A percentile compares a stretch with the other conserved stretches of the same genome.
These are phyloP conservation scores for Polyodon spathula DNA, from an alignment of 2,113 vertebrate genomes.

Conservation along the genomic window DNA sequence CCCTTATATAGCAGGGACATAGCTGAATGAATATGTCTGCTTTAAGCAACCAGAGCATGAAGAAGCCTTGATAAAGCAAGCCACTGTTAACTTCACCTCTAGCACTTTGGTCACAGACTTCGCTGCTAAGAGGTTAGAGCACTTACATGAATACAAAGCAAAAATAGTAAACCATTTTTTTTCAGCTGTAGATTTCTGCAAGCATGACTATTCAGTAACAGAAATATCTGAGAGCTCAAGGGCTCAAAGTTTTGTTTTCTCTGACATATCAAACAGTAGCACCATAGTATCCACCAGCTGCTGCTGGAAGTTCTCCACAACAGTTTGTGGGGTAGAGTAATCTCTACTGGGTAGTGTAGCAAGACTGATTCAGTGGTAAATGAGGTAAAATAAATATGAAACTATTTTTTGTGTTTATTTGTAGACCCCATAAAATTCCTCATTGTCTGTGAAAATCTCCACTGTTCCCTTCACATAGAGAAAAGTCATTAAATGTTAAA, in stretches of 20 bases:
- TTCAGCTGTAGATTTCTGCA: no score
- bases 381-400: not conserved
- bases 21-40: not conserved
- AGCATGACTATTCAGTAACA: no score
- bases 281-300: not conserved
- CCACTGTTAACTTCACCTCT: no score
- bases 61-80: not conserved
- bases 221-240: no score
- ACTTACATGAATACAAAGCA: no score
- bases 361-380: not conserved
- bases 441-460: conserved; percentile 1
- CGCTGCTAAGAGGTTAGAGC: no score
- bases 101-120: no score
- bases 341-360: not conserved
- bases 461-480: conserved; percentile 7
- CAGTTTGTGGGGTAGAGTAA: not conserved
- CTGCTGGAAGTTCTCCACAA: not conserved
- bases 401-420: not conserved
- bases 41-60: not conserved
- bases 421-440: not conserved
- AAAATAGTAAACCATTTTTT: no score
- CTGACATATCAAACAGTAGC: not conserved
- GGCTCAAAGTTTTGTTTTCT: no score
- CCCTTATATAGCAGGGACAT: not conserved
- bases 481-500: not conserved